Base-by-base conservation (phyloP, 2,888 invertebrate genomes). In the Cryptocephalus primarius region DNA sequence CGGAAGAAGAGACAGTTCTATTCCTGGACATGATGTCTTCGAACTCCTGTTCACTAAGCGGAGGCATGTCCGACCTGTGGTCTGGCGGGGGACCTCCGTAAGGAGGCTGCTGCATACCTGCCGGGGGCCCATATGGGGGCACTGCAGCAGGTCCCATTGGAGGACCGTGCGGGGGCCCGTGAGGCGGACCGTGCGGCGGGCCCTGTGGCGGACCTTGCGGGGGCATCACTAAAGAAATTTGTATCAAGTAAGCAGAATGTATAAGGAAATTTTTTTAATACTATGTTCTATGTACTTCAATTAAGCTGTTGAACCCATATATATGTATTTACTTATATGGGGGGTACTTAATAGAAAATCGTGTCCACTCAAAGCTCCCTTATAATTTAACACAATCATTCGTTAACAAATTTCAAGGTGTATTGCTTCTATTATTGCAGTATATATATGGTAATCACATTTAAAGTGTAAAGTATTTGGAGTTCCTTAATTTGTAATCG, bases 21-120 rank as follows among this genome's bases (percentile, higher is more conserved):
- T 99, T 99, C 54, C 97, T 80, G 47, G 88, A 83, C 90, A 99
- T 95, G 46, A 95, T 91, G 69, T 99, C 99, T 70, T 99, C 97
- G 73, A 96, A 96, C 74, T 99, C 99, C 34, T 86, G 88, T 71
- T 97, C 97, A 53, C 84, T 82, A 55, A 92, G 76, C 51, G 79
- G 79, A 1, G 83, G 82, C 50, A 78, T 73, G 45, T 79, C 77
- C 53, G 66, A 60, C 42, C 71, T 71, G 49, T 77, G 77, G 11
- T 73, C 69, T 10, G 75, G 79, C 11, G 82, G 81, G 4, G 79
- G 77, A 47, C 77, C 73, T 43, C 79, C 80, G 48, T 82, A 82
- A 0, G 82, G 79, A 10, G 67, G 62, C 39, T 65, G 69, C 8
- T 74, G 60, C 63, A 68, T 68, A 31, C 58, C 63, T 4, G 62